Percentiles rank a stretch among this genome's conserved stretches.
Evolutionary conservation across 2,888 invertebrate genomes (phyloP).

Genomic region (Caenorhabditis uteleia): DNA sequence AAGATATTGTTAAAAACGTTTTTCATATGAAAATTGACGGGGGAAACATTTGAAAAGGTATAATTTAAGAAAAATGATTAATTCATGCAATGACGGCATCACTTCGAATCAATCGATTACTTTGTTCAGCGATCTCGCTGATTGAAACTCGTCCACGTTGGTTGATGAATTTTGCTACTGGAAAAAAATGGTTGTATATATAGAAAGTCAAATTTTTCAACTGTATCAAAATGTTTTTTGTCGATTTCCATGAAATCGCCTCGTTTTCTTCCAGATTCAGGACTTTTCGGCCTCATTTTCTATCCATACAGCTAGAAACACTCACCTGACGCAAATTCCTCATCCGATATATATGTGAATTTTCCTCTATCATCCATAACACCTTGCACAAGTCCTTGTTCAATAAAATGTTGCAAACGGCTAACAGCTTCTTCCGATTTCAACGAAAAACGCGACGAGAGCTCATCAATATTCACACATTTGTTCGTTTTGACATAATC

Average conservation of each 20-base stretch:
- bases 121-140: conserved; percentile 88
- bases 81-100: conserved; percentile 31
- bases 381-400: conserved; percentile 84
- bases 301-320: not conserved
- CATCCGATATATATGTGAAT: conserved; percentile 92
- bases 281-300: not conserved
- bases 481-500: conserved; percentile 64
- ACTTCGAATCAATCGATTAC: conserved; percentile 88
- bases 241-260: not conserved
- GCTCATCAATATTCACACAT: conserved; percentile 68
- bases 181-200: conserved; percentile 9
- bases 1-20: not conserved
- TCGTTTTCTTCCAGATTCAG: not conserved
- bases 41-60: not conserved
- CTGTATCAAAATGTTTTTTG: not conserved
- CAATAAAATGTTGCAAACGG: conserved; percentile 84
- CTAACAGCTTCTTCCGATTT: conserved; percentile 72
- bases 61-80: not conserved
- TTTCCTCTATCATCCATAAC: conserved; percentile 98
- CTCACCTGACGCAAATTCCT: conserved; percentile 80
- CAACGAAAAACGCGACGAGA: conserved; percentile 64
- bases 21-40: not conserved
- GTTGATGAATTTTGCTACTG: conserved; percentile 89
- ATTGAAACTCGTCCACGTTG: conserved; percentile 94
- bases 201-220: not conserved